Evolutionary conservation across 2,888 invertebrate species (phyloP).

Genomic region (Oligia latruncula): DNA sequence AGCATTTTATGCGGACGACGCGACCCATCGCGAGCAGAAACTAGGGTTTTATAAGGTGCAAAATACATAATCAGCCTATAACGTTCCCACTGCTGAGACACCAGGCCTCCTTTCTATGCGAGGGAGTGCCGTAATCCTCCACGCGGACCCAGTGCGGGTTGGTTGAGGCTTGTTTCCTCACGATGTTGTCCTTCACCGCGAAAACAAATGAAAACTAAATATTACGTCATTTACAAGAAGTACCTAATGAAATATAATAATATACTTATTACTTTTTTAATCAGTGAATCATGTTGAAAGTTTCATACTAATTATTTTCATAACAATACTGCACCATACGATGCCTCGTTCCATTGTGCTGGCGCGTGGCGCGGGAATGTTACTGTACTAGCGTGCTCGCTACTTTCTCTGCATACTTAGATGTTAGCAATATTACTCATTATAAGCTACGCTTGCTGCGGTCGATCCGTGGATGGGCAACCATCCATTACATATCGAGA

Average conservation of each 20-base stretch:
- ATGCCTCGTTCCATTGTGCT: conserved; percentile 42
- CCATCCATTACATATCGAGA: neutral
- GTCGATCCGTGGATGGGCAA: neutral
- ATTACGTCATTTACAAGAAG: neutral
- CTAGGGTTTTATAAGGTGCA: too few species aligned
- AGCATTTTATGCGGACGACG: too few species aligned
- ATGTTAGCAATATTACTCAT: conserved; percentile 12
- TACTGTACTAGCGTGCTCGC: conserved; percentile 32
- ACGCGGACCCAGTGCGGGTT: too few species aligned
- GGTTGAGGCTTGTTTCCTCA: too few species aligned
- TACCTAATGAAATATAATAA: neutral
- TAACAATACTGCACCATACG: conserved; percentile 23
- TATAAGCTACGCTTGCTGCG: neutral
- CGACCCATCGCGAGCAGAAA: too few species aligned
- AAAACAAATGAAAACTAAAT: neutral
- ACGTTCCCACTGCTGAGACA: too few species aligned
- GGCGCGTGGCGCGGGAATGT: conserved; percentile 42
- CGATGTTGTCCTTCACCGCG: too few species aligned
- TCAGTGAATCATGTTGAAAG: conserved; percentile 7
- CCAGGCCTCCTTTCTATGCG: too few species aligned
- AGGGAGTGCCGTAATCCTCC: too few species aligned
- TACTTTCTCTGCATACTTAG: conserved; percentile 38
- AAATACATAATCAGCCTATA: too few species aligned
- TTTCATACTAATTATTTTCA: conserved; percentile 27
- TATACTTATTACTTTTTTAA: neutral